Conservation (phyloP, 2,113 vertebrate genomes). For the Ceyx melanurus region DNA sequence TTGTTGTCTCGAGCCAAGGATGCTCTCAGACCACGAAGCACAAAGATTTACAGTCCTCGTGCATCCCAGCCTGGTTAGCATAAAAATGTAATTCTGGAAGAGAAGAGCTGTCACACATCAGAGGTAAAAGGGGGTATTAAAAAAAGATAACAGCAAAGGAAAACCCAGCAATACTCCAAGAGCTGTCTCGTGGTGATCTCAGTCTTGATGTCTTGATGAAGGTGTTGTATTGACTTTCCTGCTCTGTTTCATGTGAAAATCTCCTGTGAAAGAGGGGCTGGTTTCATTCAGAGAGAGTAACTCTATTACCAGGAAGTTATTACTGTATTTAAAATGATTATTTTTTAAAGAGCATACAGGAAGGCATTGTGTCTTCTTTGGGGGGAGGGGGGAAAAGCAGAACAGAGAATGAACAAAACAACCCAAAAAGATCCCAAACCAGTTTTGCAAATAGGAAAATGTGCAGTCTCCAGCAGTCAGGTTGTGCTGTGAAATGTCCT, state of each 20-base stretch:
- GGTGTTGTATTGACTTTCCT: not conserved
- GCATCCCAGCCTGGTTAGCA: not conserved
- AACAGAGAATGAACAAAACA: too few species aligned
- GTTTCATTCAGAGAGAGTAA: not conserved
- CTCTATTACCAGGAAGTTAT: not conserved
- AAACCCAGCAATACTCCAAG: not conserved
- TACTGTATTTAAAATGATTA: not conserved
- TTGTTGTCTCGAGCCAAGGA: not conserved
- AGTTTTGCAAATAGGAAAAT: not conserved
- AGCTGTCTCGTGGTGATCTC: not conserved
- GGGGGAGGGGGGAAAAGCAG: too few species aligned
- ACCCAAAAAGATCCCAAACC: not conserved
- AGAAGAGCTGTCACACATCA: not conserved
- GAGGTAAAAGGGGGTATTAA: not conserved
- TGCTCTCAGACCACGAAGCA: not conserved
- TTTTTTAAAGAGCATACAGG: not conserved
- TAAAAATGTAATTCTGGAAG: not conserved
- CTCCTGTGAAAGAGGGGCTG: not conserved
- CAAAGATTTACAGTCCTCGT: not conserved
- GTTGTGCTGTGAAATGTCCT: not conserved
- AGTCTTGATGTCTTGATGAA: not conserved
- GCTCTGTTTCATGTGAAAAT: not conserved
- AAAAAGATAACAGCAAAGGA: not conserved
- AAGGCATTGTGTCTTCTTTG: not conserved
- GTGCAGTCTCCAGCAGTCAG: not conserved